Evolutionary conservation across 1,140 invertebrate species (phyloP), one percentile per base, ranked within the genome.

Genomic region (Muscidifurax raptorellus): DNA sequence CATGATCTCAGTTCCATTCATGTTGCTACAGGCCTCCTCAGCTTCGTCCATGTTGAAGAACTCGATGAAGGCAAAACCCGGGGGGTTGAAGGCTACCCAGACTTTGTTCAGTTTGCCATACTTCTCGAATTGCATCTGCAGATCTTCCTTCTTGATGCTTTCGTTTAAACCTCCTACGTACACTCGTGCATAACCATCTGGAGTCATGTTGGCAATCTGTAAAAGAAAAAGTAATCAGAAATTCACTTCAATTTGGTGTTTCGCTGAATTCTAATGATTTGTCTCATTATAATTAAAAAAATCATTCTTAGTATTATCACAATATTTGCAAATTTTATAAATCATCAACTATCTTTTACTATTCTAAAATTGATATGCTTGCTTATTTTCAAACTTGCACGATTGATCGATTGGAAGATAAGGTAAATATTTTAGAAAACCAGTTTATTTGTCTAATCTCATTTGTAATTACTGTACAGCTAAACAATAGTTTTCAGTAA

Each of bases 41-140:
- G 98, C 98, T 94, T 99, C 98, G 90, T 97, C 96, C 89, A 96
- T 95, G 92, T 98, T 98, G 93, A 98, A 97, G 94, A 99, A 99
- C 94, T 99, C 98, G 90, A 99, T 97, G 94, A 99, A 99, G 78
- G 99, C 99, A 94, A 99, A 99, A 87, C 98, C 98, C 88, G 96
- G 97, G 87, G 97, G 98, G 92, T 98, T 98, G 90, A 98, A 96
- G 47, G 98, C 98, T 84, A 99, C 97, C 98, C 98, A 99, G 69
- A 99, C 98, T 91, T 96, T 99, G 93, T 97, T 98, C 89, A 98
- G 94, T 93, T 97, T 97, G 77, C 98, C 98, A 94, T 97, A 99
- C 94, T 96, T 96, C 88, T 96, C 95, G 91, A 97, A 97, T 91
- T 97, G 96, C 90, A 95, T 94, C 90, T 98, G 97, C 59, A 98